Percentiles rank a stretch among this genome's conserved stretches.
These are phyloP conservation scores for Amblyjoppa fuscipennis DNA, from an alignment of 2,888 invertebrate species.

Conservation along the genomic window DNA sequence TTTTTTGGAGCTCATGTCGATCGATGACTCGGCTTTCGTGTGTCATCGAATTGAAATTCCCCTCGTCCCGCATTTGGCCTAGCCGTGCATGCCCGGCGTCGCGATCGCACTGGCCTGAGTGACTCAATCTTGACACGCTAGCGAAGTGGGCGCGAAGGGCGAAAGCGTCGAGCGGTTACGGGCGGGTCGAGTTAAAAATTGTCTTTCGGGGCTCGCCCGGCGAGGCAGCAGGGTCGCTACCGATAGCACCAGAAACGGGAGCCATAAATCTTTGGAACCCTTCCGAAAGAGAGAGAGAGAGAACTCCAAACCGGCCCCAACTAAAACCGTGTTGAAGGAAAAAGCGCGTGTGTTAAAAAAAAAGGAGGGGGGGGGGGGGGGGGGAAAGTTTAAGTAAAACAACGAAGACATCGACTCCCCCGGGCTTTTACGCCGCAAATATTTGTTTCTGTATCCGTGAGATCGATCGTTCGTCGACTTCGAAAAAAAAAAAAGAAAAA, in stretches of 20 bases:
- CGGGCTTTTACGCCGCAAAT: slow-evolving; percentile 30
- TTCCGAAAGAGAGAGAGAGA: background rate
- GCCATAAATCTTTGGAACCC: slow-evolving; percentile 45
- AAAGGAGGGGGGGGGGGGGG: background rate
- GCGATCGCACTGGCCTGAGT: slow-evolving; percentile 1
- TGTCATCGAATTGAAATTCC: slow-evolving; percentile 44
- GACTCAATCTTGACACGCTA: slow-evolving; percentile 10
- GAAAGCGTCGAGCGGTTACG: slow-evolving; percentile 25
- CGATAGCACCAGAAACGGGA: slow-evolving; percentile 8
- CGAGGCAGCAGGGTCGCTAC: background rate
- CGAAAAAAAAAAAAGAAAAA: slow-evolving; percentile 19
- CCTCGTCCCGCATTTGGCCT: slow-evolving; percentile 6
- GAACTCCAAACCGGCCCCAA: slow-evolving; percentile 4
- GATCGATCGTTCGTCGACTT: slow-evolving; percentile 31
- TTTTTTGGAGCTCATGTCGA: slow-evolving; percentile 21
- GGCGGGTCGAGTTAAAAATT: slow-evolving; percentile 42
- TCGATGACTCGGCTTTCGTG: slow-evolving; percentile 26
- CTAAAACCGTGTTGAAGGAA: background rate
- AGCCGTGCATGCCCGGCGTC: background rate
- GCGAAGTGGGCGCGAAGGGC: background rate
- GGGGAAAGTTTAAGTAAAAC: background rate
- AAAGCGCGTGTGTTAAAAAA: background rate
- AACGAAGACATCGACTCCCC: background rate
- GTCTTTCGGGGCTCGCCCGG: slow-evolving; percentile 6
- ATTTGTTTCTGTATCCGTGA: slow-evolving; percentile 21